These are phyloP conservation scores for Nomia melanderi DNA, from an alignment of 1,140 invertebrate genomes.

Conservation along the genomic window DNA sequence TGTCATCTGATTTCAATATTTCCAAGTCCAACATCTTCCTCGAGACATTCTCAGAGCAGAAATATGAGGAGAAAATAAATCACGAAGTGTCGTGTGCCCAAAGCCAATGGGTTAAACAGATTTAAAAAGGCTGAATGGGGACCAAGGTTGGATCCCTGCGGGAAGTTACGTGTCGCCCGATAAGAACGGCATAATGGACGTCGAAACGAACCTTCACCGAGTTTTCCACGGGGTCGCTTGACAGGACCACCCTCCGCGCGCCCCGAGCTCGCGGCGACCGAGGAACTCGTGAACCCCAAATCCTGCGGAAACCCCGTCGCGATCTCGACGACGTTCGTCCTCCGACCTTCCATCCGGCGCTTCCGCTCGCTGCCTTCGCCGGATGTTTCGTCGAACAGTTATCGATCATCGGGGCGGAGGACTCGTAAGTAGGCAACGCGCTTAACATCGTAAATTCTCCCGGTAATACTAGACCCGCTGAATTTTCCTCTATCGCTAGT, in stretches of 20 bases:
- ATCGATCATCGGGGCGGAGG: slow-evolving; percentile 53
- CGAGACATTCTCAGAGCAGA: not conserved
- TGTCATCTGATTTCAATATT: too few relatives aligned
- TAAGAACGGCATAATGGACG: slow-evolving; percentile 56
- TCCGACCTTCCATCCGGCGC: slow-evolving; percentile 48
- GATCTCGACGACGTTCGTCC: slow-evolving; percentile 54
- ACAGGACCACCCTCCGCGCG: slow-evolving; percentile 28
- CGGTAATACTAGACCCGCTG: not conserved
- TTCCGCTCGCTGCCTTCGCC: slow-evolving; percentile 44
- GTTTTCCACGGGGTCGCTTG: slow-evolving; percentile 28
- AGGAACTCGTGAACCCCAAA: slow-evolving; percentile 50
- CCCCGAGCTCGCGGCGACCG: too few relatives aligned
- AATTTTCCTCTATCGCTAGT: not conserved
- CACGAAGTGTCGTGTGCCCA: not conserved
- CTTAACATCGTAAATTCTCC: slow-evolving; percentile 12
- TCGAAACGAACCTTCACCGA: slow-evolving; percentile 40
- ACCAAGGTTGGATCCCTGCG: slow-evolving; percentile 24
- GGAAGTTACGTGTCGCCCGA: slow-evolving; percentile 45
- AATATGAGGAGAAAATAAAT: not conserved
- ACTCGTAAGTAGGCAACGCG: not conserved
- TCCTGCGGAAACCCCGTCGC: slow-evolving; percentile 43
- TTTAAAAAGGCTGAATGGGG: slow-evolving; percentile 49
- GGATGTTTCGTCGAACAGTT: slow-evolving; percentile 61
- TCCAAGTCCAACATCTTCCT: not conserved
- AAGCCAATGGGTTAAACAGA: slow-evolving; percentile 44